Conservation (phyloP, 2,888 invertebrate genomes). For the Lordiphosa andalusiaca region DNA sequence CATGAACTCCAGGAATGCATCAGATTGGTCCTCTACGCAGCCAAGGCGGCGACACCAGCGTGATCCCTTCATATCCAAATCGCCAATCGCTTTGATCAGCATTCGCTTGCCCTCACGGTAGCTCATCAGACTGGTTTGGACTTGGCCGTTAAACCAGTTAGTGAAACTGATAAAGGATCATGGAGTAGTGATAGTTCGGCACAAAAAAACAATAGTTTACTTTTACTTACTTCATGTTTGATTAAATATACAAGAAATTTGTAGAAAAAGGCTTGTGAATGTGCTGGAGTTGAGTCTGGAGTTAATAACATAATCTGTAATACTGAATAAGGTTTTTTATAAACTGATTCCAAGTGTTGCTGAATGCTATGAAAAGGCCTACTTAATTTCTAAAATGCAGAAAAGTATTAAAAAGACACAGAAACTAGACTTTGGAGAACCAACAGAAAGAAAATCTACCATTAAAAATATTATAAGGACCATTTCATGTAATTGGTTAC, state of each 20-base stretch:
- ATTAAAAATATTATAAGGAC: too few species aligned
- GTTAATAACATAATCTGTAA: not conserved
- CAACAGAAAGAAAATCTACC: too few species aligned
- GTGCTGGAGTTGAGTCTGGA: too few species aligned
- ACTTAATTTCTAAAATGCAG: too few species aligned
- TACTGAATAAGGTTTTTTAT: slow-evolving; percentile 8
- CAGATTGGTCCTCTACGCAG: slow-evolving; percentile 13
- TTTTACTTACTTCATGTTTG: too few species aligned
- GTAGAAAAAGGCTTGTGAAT: not conserved
- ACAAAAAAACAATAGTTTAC: too few species aligned
- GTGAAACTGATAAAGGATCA: not conserved
- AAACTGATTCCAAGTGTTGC: not conserved
- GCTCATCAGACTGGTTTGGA: slow-evolving; percentile 1
- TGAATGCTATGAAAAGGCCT: too few species aligned
- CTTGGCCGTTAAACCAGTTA: slow-evolving; percentile 11
- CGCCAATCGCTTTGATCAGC: slow-evolving; percentile 4
- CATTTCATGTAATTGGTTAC: too few species aligned
- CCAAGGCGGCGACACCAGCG: slow-evolving; percentile 18
- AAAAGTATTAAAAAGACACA: too few species aligned
- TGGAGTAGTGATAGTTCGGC: not conserved
- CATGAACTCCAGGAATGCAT: slow-evolving; percentile 11
- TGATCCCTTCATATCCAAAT: slow-evolving; percentile 11
- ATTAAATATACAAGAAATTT: not conserved
- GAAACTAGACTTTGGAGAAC: too few species aligned
- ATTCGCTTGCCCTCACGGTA: slow-evolving; percentile 12